Percentiles rank a stretch among this genome's conserved stretches.
phyloP scores from a whole-genome alignment of 2,113 vertebrate genomes.

The Bubo blakistoni region DNA sequence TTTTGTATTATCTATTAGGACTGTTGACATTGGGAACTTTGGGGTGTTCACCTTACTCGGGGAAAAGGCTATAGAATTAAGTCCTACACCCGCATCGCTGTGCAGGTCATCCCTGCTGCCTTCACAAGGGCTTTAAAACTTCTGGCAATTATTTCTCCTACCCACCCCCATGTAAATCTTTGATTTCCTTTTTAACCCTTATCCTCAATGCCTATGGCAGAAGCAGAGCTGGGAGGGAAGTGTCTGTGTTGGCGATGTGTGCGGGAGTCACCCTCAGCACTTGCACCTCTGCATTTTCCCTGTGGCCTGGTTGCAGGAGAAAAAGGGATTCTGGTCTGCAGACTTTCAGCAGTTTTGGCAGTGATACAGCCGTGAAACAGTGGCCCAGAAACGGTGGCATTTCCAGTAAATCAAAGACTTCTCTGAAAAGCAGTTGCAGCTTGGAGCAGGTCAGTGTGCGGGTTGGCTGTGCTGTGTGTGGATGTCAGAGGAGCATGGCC shows the following conservation, averaged over 20 bases:
- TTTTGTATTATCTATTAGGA: background rate
- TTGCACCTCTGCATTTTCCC: background rate
- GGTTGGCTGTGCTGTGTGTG: accelerated
- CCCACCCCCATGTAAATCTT: background rate
- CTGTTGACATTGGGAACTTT: background rate
- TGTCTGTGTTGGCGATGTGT: background rate
- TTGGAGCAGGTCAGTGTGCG: background rate
- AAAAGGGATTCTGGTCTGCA: background rate
- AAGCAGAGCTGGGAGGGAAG: background rate
- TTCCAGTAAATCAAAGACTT: background rate
- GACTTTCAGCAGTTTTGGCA: background rate
- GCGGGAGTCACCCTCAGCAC: background rate
- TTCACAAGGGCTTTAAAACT: background rate
- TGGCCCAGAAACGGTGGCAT: background rate
- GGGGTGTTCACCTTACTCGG: background rate
- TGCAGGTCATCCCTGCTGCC: background rate
- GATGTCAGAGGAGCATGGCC: background rate
- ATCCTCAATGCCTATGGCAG: background rate
- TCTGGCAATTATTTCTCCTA: background rate
- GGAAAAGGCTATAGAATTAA: background rate
- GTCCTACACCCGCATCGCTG: background rate
- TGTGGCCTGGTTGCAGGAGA: background rate
- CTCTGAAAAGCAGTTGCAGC: background rate
- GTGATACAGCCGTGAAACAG: background rate
- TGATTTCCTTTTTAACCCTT: background rate